Conservation (phyloP, 2,888 invertebrate species). For the Zygothrica quintamaculata region DNA sequence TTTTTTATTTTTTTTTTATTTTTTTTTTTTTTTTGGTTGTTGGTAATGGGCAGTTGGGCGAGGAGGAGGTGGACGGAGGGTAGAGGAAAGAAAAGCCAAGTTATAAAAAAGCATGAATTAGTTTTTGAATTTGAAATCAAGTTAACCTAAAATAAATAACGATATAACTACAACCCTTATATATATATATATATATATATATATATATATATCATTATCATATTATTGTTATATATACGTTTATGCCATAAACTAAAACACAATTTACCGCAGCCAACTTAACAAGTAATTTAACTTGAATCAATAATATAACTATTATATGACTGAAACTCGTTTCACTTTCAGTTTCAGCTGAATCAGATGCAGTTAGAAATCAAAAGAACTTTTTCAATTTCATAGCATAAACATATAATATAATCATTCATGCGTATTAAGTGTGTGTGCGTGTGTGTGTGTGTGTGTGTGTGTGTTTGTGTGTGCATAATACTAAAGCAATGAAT, state of each 20-base stretch:
- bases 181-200: too few relatives aligned
- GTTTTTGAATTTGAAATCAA: conserved; percentile 68
- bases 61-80: conserved; percentile 24
- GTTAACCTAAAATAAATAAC: conserved; percentile 44
- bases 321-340: too few relatives aligned
- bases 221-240: too few relatives aligned
- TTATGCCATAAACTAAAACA: conserved; percentile 1
- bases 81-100: conserved; percentile 71
- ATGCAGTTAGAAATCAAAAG: conserved; percentile 1
- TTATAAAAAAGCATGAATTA: conserved; percentile 78
- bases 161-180: conserved; percentile 37
- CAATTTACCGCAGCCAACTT: too few relatives aligned
- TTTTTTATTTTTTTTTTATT: too few relatives aligned
- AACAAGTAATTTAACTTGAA: background rate
- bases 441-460: background rate
- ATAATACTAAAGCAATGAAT: conserved; percentile 6
- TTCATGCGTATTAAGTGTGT: background rate
- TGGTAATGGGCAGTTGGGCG: conserved; percentile 31
- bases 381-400: background rate
- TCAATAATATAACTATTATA: too few relatives aligned
- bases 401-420: background rate
- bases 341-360: too few relatives aligned
- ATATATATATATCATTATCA: too few relatives aligned
- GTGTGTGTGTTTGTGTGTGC: conserved; percentile 1
- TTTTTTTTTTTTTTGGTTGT: conserved; percentile 3